phyloP scores from a whole-genome alignment of 1,140 invertebrate genomes.

The Hetaerina americana region DNA sequence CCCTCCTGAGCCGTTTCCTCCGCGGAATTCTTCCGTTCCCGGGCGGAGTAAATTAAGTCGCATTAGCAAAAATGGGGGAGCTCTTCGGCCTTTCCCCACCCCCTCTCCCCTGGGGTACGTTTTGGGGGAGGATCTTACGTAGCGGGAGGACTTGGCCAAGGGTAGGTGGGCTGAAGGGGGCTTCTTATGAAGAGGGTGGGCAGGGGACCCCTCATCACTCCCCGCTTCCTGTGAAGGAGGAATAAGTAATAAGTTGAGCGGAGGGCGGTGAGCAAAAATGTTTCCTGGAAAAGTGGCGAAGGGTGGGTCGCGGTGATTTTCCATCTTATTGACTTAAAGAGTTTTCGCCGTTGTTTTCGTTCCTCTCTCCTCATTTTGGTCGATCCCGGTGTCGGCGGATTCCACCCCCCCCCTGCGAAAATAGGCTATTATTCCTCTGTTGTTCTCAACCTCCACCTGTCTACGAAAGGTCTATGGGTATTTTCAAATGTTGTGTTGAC shows the following conservation, averaged over 20 bases:
- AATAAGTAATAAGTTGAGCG: neutral
- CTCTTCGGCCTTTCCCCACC: neutral
- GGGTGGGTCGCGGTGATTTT: neutral
- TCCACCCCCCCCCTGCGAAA: no score
- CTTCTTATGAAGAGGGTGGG: no score
- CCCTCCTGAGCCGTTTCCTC: neutral
- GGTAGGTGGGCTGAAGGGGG: neutral
- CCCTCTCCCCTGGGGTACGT: neutral
- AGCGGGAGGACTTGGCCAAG: neutral
- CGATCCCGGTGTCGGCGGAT: no score
- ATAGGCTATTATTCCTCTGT: no score
- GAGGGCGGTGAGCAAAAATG: neutral
- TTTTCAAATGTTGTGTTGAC: no score
- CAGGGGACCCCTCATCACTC: neutral
- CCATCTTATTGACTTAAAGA: neutral
- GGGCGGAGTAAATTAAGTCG: conserved; percentile 5
- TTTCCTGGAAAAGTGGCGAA: neutral
- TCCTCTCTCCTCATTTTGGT: no score
- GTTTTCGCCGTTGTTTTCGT: neutral
- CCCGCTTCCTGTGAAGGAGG: no score
- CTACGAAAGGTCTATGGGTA: no score
- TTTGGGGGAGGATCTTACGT: neutral
- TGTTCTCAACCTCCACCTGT: no score
- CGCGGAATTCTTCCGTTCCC: neutral
- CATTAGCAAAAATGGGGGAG: conserved; percentile 5